phyloP scores from a whole-genome alignment of 2,113 vertebrate species.

The Cryptotis parvus region DNA sequence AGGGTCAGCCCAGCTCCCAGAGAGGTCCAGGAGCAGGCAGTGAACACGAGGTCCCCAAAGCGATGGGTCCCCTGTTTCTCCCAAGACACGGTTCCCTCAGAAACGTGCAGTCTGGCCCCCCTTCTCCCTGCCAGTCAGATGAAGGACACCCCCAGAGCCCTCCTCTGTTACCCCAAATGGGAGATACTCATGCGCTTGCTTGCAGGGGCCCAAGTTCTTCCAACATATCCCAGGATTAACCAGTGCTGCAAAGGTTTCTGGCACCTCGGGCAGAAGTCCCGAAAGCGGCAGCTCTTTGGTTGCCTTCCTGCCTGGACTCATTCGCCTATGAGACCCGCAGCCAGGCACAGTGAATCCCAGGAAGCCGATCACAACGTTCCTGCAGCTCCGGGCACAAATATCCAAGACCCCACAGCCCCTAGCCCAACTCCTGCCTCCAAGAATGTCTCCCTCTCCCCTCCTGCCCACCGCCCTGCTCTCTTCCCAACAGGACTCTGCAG shows the following conservation, averaged over 20 bases:
- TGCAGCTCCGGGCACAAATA: rapidly evolving
- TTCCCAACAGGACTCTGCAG: neutral
- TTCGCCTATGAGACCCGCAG: slow-evolving; percentile 52
- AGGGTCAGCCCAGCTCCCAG: no score
- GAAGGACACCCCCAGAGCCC: neutral
- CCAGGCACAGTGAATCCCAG: slow-evolving; percentile 17
- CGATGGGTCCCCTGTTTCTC: neutral
- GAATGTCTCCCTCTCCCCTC: neutral
- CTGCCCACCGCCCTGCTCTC: neutral
- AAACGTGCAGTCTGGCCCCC: neutral
- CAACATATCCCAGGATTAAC: slow-evolving; percentile 61
- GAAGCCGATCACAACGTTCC: neutral
- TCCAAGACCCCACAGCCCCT: neutral
- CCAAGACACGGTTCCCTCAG: neutral
- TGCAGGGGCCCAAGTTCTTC: neutral
- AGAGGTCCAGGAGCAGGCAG: no score
- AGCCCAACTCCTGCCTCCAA: neutral
- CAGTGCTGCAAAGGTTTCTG: slow-evolving; percentile 41
- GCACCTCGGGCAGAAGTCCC: slow-evolving; percentile 60
- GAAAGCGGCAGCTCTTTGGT: slow-evolving; percentile 61
- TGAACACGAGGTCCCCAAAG: no score
- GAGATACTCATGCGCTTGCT: slow-evolving; percentile 19
- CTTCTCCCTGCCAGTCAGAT: neutral
- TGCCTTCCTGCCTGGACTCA: slow-evolving; percentile 52
- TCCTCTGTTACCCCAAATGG: slow-evolving; percentile 7